Evolutionary conservation across 2,797 vertebrate species (phyloP), one percentile per base, ranked within the genome.

Genomic region (Botia almorhae): DNA sequence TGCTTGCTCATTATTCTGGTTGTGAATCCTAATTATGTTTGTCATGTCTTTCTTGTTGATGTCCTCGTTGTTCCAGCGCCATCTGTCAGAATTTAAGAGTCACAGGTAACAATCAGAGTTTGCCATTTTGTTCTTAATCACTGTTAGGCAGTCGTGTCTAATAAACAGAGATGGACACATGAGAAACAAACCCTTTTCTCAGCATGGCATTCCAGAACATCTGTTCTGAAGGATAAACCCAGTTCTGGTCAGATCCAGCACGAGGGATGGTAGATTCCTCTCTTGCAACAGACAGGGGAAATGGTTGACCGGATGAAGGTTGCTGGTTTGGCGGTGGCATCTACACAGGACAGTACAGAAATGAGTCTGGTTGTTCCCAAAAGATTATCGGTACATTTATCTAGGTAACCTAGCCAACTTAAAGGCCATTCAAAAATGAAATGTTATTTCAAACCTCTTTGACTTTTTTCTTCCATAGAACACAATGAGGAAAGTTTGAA

Each of bases 121-220:
- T 60, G 12, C 17, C n/a, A 50, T 46, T 33, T 14, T 6, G 53
- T 56, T 43, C 39, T 43, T 43, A 29, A 61, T 61, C 23, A 26
- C 2, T 64, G 14, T 11, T 14, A 23, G 23, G 33, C 26, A 65
- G 16, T 36, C 1, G 0, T 64, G 16, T 64, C 61, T 39, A 64
- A 21, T 13, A 23, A 8, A 23, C 5, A 63, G 1, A 36, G 26
- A 14, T 33, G 61, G 26, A 63, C 29, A n/a, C 26, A 17, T 17
- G 2, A 16, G 16, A 26, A 68, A 72, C 89, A 90, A 83, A 96
- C 96, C 96, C 96, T 88, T 96, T 96, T 76, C 86, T 92, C 48
- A 96, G 87, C 95, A 96, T 96, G n/a, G 95, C 96, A 86, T 96
- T 96, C 95, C 95, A 96, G 86, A 96, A 96, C 95, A 96, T 96